Base-by-base conservation (phyloP, 2,113 vertebrate species). In the Sigmodon hispidus region DNA sequence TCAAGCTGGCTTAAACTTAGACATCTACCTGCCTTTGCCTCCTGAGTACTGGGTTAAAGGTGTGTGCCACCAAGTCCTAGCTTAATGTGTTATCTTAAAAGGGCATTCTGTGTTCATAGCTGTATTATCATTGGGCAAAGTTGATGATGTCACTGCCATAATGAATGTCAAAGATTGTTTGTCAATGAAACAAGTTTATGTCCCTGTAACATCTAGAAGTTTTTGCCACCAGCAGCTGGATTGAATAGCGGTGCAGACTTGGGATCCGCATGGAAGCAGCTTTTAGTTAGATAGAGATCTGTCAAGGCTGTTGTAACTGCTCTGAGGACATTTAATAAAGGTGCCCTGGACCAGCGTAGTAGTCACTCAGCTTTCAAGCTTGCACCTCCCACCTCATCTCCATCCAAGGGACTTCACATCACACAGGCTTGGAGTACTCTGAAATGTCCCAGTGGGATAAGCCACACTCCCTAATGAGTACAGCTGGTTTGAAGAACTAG, bases 11-110 rank as follows among this genome's bases (percentile, higher is more conserved):
- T n/a, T 1, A 7, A 70, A 70, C 17, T 40, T 36, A 40, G 69
- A 70, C 36, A 70, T 40, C 36, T 1, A 9, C 69, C 17, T 40
- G 17, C 69, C 17, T 70, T 17, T 70, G 36, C 16, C 67, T 69
- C 67, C 67, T 19, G 16, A n/a, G 67, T 69, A 16, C 67, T 19
- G 8, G 69, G 8, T n/a, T 9, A 31, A 21, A 70, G 13, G 69
- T 40, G 36, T 40, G 16, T 0, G 8, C 36, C 67, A 69, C 36
- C 36, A 19, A 16, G 17, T 0, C 17, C 67, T 9, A 2, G 1
- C 65, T 19, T 57, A 70, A 22, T 24, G 1, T 22, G 29, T 57
- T 72, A 29, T 84, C 48, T 50, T 72, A 31, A 77, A 69, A n/a
- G 36, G 22, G 4, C 12, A 43, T 40, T 55, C 22, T 29, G 3